A percentile compares a stretch with the other conserved stretches of the same genome.
Evolutionary conservation across 2,888 invertebrate species (phyloP).

Genomic region (Apomyelois bistriatella): DNA sequence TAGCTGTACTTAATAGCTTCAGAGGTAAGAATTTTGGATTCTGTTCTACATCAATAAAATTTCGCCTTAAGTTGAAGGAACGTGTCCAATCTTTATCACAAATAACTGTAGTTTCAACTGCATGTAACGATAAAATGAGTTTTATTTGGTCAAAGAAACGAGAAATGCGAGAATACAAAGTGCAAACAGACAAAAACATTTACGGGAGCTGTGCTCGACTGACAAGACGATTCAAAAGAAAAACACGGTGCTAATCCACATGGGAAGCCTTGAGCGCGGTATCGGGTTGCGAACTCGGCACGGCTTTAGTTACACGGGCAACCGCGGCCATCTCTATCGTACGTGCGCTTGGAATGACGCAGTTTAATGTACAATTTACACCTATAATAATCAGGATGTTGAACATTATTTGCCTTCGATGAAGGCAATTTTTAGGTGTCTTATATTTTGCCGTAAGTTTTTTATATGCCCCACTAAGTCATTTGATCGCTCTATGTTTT

Average conservation of each 20-base stretch:
- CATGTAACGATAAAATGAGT: neutral
- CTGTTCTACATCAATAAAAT: no score
- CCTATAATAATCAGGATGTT: no score
- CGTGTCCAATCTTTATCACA: neutral
- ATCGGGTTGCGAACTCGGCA: slow-evolving; percentile 47
- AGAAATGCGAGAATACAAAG: neutral
- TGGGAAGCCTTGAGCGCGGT: slow-evolving; percentile 68
- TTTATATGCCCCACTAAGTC: no score
- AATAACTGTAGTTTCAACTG: neutral
- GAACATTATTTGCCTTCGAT: no score
- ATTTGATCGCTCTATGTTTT: no score
- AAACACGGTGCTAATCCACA: slow-evolving; percentile 63
- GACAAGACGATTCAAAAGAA: slow-evolving; percentile 50
- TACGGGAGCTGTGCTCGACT: slow-evolving; percentile 27
- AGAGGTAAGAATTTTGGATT: no score
- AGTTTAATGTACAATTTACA: slow-evolving; percentile 17
- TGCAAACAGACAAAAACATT: slow-evolving; percentile 19
- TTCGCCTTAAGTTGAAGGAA: no score
- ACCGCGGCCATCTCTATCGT: slow-evolving; percentile 47
- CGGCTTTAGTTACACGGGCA: slow-evolving; percentile 60
- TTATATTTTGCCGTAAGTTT: no score
- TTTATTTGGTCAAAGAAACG: slow-evolving; percentile 2
- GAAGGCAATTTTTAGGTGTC: no score
- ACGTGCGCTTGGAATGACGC: slow-evolving; percentile 31
- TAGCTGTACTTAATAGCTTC: no score